Conservation (phyloP, 2,888 invertebrate species). For the Harpalus rubripes region DNA sequence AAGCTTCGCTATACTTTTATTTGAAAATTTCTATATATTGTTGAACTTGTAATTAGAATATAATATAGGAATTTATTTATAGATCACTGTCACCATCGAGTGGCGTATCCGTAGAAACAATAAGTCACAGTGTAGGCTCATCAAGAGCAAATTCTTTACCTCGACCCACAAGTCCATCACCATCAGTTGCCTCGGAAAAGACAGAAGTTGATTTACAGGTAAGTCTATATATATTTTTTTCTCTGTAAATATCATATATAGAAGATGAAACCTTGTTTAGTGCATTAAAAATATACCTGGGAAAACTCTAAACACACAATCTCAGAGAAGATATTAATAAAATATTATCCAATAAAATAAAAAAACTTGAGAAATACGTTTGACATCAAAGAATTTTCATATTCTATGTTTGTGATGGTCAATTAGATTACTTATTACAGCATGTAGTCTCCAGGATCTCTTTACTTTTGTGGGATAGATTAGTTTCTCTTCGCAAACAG, state of each 20-base stretch:
- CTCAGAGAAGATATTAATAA: too few species aligned
- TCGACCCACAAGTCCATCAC: constrained; percentile 93
- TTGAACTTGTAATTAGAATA: background rate
- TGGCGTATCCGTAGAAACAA: constrained; percentile 81
- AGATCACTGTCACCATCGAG: constrained; percentile 82
- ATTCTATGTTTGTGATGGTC: too few species aligned
- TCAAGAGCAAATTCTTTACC: constrained; percentile 85
- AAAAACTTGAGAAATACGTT: too few species aligned
- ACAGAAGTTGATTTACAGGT: constrained; percentile 90
- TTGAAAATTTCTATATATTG: too few species aligned
- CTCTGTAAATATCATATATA: background rate
- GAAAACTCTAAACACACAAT: too few species aligned
- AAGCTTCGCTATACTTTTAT: too few species aligned
- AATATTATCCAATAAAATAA: too few species aligned
- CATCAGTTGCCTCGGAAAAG: constrained; percentile 94
- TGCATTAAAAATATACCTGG: background rate
- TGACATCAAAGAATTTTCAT: too few species aligned
- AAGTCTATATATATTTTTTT: constrained; percentile 67
- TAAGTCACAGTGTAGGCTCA: constrained; percentile 81
- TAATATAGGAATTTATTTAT: constrained; percentile 41
- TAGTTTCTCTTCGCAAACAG: too few species aligned
- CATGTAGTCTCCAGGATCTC: too few species aligned
- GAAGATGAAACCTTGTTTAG: background rate
- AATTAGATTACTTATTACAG: too few species aligned
- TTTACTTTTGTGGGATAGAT: too few species aligned